Base-by-base conservation (phyloP, 2,888 invertebrate species). In the Laothoe populi region DNA sequence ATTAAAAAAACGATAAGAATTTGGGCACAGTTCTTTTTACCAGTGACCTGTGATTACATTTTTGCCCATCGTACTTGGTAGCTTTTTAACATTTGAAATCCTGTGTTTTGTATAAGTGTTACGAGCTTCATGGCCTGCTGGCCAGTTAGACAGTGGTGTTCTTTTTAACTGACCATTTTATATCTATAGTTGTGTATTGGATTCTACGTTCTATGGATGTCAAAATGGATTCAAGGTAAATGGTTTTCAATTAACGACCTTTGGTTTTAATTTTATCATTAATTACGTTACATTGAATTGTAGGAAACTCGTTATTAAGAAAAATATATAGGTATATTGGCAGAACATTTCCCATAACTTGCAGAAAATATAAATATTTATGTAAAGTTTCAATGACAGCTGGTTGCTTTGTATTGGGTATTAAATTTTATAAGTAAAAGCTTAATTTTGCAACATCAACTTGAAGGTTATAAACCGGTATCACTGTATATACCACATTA, bases 201-300 rank as follows among this genome's bases (percentile, higher is more conserved):
- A 73, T 72, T 62, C 68, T 62, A 69, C 64, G 62, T 63, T 67
- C 66, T 62, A 61, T 63, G 63, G 64, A 70, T 70, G 60, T 71
- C 78, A 88, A 69, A 73, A 90, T 90, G 90, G 88, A 78, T 78
- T 65, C 74, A 76, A 90, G 90, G 90, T 90, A 88, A 79, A 63
- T 61, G 59, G 49, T 62, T 63, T 63, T 63, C 38, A 48, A 45
- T 46, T n/a, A 31, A 40, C 57, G 23, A 58, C 38, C 40, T 40
- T 58, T 58, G n/a, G n/a, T 58, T 58, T 40, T 7, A 40, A 24
- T 10, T n/a, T 23, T 13, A 10, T 57, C 4, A 58, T 40, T 24
- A 19, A 11, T n/a, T 21, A 40, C n/a, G 35, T 11, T 31, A 35
- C 31, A 11, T 53, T 53, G 35, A 35, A 35, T 24, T 35, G 19